A percentile compares a stretch with the other conserved stretches of the same genome.
These are phyloP conservation scores for Machimus rusticus DNA, from an alignment of 2,888 invertebrate genomes.

Conservation along the genomic window DNA sequence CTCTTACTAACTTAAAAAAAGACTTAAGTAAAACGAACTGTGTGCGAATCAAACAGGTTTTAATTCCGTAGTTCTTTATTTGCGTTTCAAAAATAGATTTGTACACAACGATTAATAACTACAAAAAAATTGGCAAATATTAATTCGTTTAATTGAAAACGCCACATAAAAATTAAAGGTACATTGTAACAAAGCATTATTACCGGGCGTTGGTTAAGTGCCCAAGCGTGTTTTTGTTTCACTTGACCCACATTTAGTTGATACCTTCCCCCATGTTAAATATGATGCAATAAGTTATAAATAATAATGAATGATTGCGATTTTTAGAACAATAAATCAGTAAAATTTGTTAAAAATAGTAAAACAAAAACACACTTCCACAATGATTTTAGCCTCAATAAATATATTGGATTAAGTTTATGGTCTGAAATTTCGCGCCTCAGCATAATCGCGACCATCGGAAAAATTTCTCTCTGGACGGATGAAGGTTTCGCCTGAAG, in stretches of 20 bases:
- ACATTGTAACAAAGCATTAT: neutral
- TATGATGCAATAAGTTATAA: neutral
- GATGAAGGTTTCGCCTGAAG: constrained; percentile 51
- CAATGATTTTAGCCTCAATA: neutral
- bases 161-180: neutral
- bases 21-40: neutral
- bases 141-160: neutral
- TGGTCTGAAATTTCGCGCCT: neutral
- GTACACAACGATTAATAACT: neutral
- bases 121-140: neutral
- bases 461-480: constrained; percentile 57
- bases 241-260: neutral
- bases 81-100: neutral
- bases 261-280: neutral
- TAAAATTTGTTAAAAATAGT: neutral
- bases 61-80: neutral
- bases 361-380: neutral
- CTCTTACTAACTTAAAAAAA: neutral
- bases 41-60: neutral
- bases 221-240: neutral
- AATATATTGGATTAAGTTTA: neutral
- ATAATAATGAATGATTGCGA: neutral
- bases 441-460: constrained; percentile 56
- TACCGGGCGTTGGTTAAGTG: neutral
- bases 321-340: neutral